Conservation (phyloP, 2,888 invertebrate species). For the Eupithecia inturbata region DNA sequence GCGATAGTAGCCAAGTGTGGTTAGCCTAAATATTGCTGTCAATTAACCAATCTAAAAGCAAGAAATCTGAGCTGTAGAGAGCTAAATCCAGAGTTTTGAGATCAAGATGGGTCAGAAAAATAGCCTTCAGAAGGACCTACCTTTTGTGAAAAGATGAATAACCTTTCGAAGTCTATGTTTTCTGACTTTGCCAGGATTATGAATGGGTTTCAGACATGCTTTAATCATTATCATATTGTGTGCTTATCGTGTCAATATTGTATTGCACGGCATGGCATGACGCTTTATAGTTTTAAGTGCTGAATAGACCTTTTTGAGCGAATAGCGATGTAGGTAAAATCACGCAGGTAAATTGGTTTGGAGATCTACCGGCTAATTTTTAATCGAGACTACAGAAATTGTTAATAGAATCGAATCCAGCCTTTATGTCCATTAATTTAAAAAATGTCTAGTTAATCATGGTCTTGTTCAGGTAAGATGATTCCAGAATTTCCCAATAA, state of each 20-base stretch:
- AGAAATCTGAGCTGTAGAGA: background rate
- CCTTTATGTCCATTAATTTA: background rate
- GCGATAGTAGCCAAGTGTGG: background rate
- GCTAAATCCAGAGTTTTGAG: conserved; percentile 7
- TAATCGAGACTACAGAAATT: background rate
- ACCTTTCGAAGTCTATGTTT: background rate
- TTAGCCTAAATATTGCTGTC: background rate
- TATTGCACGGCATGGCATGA: conserved; percentile 39
- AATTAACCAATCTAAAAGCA: background rate
- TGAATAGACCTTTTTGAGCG: background rate
- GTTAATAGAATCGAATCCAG: background rate
- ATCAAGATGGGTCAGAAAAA: background rate
- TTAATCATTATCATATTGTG: conserved; percentile 23
- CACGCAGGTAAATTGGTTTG: background rate
- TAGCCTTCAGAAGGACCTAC: background rate
- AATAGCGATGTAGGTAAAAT: background rate
- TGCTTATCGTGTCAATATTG: conserved; percentile 36
- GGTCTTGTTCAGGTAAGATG: background rate
- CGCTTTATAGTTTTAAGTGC: conserved; percentile 35
- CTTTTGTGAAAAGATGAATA: background rate
- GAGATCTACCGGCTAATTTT: background rate
- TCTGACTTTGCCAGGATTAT: background rate
- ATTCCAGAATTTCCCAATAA: background rate
- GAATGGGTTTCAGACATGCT: conserved; percentile 8
- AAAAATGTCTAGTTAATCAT: background rate